These are phyloP conservation scores for Parnassius apollo DNA, from an alignment of 2,888 invertebrate species.

Conservation along the genomic window DNA sequence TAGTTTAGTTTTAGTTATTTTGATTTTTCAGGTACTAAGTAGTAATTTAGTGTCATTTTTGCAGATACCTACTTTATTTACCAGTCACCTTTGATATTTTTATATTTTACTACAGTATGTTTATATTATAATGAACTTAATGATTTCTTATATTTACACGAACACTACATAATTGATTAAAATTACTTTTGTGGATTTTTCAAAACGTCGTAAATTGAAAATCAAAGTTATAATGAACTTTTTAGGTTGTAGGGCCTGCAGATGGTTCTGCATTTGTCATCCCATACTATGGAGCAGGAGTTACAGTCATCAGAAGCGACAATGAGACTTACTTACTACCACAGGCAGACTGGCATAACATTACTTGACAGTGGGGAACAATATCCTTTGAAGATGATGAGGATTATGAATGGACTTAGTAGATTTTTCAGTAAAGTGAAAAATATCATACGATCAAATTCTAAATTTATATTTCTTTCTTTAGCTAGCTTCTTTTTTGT, in stretches of 20 bases:
- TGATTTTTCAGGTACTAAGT: too few species aligned
- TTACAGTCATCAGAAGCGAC: constrained; percentile 89
- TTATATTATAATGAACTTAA: constrained; percentile 14
- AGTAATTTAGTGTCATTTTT: too few species aligned
- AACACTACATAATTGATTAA: too few species aligned
- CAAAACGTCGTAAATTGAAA: too few species aligned
- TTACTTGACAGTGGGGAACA: constrained; percentile 78
- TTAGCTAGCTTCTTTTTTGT: too few species aligned
- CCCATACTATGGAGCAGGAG: constrained; percentile 95
- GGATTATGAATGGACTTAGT: constrained; percentile 76
- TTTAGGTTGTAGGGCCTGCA: constrained; percentile 91
- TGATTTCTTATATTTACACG: too few species aligned
- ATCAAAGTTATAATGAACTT: constrained; percentile 14
- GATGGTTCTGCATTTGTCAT: constrained; percentile 97
- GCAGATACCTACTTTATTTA: too few species aligned
- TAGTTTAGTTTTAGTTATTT: too few species aligned
- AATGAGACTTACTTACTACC: constrained; percentile 92
- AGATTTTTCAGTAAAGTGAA: constrained; percentile 28
- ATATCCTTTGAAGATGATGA: constrained; percentile 73
- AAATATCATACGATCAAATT: constrained; percentile 12
- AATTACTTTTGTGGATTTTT: too few species aligned
- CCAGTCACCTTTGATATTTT: too few species aligned
- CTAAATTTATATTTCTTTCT: not conserved
- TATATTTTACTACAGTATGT: too few species aligned
- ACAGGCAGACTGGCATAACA: constrained; percentile 88